Conservation (phyloP, 2,113 vertebrate species). For the Mohoua ochrocephala region DNA sequence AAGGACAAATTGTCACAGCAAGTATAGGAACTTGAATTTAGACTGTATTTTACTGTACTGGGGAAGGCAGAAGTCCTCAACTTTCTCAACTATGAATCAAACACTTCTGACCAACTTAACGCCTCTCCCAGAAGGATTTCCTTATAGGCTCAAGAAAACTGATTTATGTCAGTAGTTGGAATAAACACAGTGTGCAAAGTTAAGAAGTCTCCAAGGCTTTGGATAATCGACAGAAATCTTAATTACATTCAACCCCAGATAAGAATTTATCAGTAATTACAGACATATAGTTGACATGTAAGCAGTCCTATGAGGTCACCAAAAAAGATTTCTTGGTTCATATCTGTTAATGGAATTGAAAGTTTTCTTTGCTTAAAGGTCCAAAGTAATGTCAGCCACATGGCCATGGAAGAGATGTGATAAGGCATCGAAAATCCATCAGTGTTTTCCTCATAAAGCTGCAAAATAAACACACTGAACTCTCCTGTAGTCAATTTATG, state of each 20-base stretch:
- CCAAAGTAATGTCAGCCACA: neutral
- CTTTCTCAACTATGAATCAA: neutral
- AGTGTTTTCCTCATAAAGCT: neutral
- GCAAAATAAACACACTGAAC: neutral
- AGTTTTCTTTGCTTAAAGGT: neutral
- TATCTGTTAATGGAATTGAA: neutral
- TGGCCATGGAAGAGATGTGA: neutral
- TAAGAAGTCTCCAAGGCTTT: neutral
- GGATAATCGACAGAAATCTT: slow-evolving; percentile 7
- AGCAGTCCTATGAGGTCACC: neutral
- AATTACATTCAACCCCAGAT: neutral
- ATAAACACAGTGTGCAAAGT: neutral
- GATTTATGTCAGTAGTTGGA: neutral
- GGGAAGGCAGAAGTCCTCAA: neutral
- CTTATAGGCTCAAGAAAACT: neutral
- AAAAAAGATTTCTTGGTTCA: neutral
- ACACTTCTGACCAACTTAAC: neutral
- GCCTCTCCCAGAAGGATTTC: neutral
- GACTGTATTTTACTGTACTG: neutral
- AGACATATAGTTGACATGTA: neutral
- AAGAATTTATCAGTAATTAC: neutral
- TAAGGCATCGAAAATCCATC: neutral
- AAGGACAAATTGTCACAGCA: neutral
- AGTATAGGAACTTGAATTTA: neutral
- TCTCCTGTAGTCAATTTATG: neutral